Conservation (phyloP, 2,888 invertebrate genomes). For the Scaptomyza reducta region DNA sequence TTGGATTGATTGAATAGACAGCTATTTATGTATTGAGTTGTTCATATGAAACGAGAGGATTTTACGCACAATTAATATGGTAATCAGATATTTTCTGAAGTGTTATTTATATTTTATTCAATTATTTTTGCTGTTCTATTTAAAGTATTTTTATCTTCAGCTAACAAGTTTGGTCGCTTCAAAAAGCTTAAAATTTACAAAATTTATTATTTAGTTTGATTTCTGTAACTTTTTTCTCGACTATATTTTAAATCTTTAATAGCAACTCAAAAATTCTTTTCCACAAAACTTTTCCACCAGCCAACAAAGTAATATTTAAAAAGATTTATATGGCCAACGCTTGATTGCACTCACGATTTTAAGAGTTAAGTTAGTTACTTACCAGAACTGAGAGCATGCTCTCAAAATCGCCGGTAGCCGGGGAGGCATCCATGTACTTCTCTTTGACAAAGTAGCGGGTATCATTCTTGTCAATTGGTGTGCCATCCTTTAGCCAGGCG, state of each 20-base stretch:
- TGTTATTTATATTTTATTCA: background rate
- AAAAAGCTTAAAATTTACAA: too few relatives aligned
- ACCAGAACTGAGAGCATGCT: constrained; percentile 94
- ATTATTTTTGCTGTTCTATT: background rate
- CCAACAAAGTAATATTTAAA: background rate
- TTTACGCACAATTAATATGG: constrained; percentile 26
- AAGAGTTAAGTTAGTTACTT: constrained; percentile 73
- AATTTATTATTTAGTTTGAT: too few relatives aligned
- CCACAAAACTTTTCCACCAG: background rate
- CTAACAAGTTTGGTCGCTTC: too few relatives aligned
- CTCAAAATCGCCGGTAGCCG: constrained; percentile 93
- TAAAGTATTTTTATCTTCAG: background rate
- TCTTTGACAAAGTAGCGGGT: constrained; percentile 88
- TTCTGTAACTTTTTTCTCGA: too few relatives aligned
- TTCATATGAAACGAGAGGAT: constrained; percentile 25
- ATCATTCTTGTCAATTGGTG: constrained; percentile 86
- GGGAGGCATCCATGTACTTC: constrained; percentile 89
- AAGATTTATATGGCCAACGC: background rate
- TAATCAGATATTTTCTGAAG: constrained; percentile 7
- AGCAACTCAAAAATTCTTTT: background rate
- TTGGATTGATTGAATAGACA: constrained; percentile 14
- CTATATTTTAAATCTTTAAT: background rate
- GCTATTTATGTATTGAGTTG: constrained; percentile 23
- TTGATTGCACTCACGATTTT: constrained; percentile 3
- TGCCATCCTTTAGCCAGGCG: constrained; percentile 92